Conservation (phyloP, 2,888 invertebrate genomes). For the Coremacera marginata region DNA sequence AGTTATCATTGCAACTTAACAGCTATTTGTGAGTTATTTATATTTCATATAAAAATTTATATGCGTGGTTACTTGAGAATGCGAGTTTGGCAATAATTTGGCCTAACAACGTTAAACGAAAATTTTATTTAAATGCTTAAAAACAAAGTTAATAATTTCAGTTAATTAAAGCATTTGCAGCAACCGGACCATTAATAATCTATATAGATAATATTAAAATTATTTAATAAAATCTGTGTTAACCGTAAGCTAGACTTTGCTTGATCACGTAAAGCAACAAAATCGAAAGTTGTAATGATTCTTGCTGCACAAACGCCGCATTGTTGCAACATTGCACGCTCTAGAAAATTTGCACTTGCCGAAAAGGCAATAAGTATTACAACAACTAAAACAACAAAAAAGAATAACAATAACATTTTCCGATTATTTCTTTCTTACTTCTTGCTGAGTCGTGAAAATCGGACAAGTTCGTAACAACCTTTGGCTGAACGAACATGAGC, state of each 20-base stretch:
- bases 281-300: slow-evolving; percentile 6
- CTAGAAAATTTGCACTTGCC: neutral
- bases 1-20: no score
- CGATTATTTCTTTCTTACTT: no score
- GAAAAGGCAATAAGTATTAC: neutral
- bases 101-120: no score
- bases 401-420: neutral
- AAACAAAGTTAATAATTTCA: no score
- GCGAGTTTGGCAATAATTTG: no score
- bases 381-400: neutral
- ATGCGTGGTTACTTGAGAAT: no score
- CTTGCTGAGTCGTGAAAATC: no score
- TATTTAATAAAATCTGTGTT: neutral
- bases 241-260: no score
- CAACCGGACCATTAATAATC: neutral
- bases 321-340: neutral
- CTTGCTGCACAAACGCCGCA: neutral
- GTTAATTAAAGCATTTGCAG: neutral
- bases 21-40: no score
- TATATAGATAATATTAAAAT: neutral
- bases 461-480: neutral
- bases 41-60: no score
- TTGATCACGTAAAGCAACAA: neutral
- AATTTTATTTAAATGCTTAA: no score
- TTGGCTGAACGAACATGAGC: neutral